phyloP scores from a whole-genome alignment of 2,113 vertebrate species.

The Gracilinanus agilis region DNA sequence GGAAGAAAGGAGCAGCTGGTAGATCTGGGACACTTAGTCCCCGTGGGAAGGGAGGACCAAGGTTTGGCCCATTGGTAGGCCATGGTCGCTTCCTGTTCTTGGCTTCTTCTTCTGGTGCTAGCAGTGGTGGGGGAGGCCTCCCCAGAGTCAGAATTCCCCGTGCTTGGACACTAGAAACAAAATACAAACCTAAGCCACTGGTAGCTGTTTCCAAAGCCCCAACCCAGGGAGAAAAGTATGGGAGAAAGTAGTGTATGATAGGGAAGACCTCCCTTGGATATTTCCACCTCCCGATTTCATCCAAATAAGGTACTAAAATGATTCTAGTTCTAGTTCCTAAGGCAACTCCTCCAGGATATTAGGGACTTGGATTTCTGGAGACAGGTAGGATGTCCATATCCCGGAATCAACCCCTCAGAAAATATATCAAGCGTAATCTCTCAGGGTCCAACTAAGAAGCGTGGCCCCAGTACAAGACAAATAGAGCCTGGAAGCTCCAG shows the following conservation, averaged over 20 bases:
- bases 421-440: not conserved
- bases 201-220: not conserved
- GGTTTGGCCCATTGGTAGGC: not conserved
- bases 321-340: not conserved
- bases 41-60: not conserved
- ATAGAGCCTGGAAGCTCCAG: not conserved
- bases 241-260: not conserved
- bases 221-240: not conserved
- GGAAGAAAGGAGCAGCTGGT: not conserved
- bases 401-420: not conserved
- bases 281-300: not conserved
- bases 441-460: not conserved
- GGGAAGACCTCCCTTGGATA: not conserved
- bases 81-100: slow-evolving; percentile 9
- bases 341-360: not conserved
- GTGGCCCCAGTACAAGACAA: not conserved
- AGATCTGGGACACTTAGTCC: not conserved
- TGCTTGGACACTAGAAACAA: slow-evolving; percentile 9
- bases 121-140: not conserved
- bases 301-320: not conserved
- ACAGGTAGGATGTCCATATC: not conserved
- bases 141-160: not conserved
- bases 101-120: not conserved
- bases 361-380: not conserved
- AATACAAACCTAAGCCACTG: not conserved